Percentiles rank a stretch among this genome's conserved stretches.
Conservation (phyloP, 2,113 vertebrate species). For the Apaloderma vittatum region DNA sequence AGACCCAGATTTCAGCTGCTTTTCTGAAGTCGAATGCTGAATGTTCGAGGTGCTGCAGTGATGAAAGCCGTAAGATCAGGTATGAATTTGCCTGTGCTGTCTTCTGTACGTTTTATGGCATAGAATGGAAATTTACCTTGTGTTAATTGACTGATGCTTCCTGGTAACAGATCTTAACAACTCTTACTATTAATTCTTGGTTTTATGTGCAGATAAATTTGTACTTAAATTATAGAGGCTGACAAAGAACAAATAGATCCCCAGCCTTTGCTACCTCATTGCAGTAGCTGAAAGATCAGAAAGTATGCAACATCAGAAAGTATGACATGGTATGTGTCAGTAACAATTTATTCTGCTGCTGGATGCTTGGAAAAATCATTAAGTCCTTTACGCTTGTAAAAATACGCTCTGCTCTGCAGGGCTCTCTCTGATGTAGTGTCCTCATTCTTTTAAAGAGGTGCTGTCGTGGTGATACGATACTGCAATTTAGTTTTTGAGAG, state of each 20-base stretch:
- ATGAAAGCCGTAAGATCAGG: not conserved
- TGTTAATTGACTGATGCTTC: not conserved
- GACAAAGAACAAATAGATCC: not conserved
- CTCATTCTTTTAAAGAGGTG: not conserved
- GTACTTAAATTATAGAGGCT: not conserved
- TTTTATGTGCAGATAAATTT: not conserved
- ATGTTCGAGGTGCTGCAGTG: not conserved
- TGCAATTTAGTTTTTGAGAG: not conserved
- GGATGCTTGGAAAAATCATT: not conserved
- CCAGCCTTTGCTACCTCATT: not conserved
- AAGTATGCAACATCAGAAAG: not conserved
- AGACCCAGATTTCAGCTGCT: not conserved
- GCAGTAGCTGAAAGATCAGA: not conserved
- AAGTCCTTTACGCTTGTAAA: not conserved
- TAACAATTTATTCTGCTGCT: not conserved
- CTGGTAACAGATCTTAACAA: not conserved
- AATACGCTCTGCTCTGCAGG: not conserved
- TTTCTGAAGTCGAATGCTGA: not conserved
- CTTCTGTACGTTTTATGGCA: not conserved
- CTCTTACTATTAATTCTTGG: not conserved
- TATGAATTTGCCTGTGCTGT: not conserved
- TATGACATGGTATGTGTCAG: not conserved
- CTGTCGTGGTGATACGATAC: not conserved
- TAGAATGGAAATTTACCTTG: not conserved
- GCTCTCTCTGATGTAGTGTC: not conserved